A percentile compares a stretch with the other conserved stretches of the same genome.
These are phyloP conservation scores for Rhinella marina DNA, from an alignment of 2,797 vertebrate genomes.

Conservation along the genomic window DNA sequence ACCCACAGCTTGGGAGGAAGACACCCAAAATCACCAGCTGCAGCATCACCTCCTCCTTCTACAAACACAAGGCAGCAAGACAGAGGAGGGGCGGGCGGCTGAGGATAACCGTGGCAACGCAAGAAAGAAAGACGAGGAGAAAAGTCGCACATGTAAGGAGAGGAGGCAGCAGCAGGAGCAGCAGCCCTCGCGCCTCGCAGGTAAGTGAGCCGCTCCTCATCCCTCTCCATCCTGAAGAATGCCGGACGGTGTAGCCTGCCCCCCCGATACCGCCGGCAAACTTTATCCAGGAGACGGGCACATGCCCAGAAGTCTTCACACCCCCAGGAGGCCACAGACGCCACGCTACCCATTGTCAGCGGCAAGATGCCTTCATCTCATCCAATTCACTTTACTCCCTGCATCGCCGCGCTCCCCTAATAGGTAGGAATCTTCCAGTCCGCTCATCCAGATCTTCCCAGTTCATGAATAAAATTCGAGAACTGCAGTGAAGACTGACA, in stretches of 20 bases:
- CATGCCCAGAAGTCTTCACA: neutral
- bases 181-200: neutral
- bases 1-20: conserved; percentile 7
- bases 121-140: too few relatives aligned
- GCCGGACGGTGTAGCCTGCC: neutral
- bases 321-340: neutral
- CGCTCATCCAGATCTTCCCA: neutral
- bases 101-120: too few relatives aligned
- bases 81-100: conserved; percentile 18
- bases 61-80: conserved; percentile 15
- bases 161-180: neutral
- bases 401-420: neutral
- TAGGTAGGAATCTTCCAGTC: neutral
- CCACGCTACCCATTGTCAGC: neutral
- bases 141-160: conserved; percentile 41
- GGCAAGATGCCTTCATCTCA: neutral
- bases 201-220: conserved; percentile 10
- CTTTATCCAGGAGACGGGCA: neutral
- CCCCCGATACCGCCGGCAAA: neutral
- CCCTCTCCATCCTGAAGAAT: too few relatives aligned
- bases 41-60: conserved; percentile 10
- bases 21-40: neutral
- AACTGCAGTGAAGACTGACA: neutral
- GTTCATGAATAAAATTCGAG: neutral
- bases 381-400: neutral